These are phyloP conservation scores for Parazoanthus darwini DNA, from an alignment of 92 coral and sea anemone genomes.

Conservation along the genomic window DNA sequence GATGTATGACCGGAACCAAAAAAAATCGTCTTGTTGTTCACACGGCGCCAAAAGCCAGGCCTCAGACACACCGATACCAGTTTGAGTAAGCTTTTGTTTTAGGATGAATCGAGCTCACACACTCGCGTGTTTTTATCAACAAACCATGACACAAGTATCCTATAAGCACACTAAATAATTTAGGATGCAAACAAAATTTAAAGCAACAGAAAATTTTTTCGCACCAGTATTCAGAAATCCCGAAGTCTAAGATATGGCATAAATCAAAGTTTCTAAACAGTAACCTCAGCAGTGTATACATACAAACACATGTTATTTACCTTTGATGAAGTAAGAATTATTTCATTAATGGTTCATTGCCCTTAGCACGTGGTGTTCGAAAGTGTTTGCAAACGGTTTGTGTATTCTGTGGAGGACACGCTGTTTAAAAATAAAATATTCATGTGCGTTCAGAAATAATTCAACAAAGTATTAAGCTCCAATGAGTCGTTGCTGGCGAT, in stretches of 20 bases:
- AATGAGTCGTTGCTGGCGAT: background rate
- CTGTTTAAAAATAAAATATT: background rate
- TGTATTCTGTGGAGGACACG: background rate
- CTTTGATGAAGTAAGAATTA: background rate
- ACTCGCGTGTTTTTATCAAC: too few relatives aligned
- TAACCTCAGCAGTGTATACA: background rate
- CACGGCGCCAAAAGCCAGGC: too few relatives aligned
- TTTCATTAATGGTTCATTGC: background rate
- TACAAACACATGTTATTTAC: slow-evolving; percentile 16
- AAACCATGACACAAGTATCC: too few relatives aligned
- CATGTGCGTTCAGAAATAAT: background rate
- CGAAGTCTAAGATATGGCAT: too few relatives aligned
- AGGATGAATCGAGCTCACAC: too few relatives aligned
- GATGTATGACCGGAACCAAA: too few relatives aligned
- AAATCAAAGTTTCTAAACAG: background rate
- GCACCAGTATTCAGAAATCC: background rate
- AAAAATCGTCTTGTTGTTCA: too few relatives aligned
- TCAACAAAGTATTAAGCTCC: background rate
- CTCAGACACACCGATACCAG: too few relatives aligned
- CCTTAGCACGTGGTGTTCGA: background rate
- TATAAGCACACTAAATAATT: too few relatives aligned
- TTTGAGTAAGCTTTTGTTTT: too few relatives aligned
- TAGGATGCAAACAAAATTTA: too few relatives aligned
- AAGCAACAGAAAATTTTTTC: too few relatives aligned
- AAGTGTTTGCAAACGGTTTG: background rate